Base-by-base conservation (phyloP, 2,113 vertebrate genomes). In the Podarcis raffonei region DNA sequence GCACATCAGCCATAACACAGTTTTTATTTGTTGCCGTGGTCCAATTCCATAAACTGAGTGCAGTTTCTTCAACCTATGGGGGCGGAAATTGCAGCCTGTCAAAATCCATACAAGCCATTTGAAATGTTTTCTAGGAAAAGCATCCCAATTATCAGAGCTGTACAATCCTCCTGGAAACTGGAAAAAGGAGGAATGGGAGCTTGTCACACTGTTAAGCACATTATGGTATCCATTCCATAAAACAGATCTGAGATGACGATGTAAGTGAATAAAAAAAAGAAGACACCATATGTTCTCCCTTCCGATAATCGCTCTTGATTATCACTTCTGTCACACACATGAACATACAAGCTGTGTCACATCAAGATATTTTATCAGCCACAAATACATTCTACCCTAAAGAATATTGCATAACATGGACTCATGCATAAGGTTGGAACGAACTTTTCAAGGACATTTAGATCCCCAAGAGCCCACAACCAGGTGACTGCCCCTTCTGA, bases 11-110 rank as follows among this genome's bases (percentile, higher is more conserved):
- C 83, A 99, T 92, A 66, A 93, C 32, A 48, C 92, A 94, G 59
- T 53, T 89, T 4, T 57, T 77, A 92, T 96, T 97, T 91, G 96
- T 98, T 25, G 96, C 97, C 83, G 98, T 97, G 87, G 96, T 94
- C 98, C 98, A 99, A 94, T 99, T 99, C 98, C 98, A 99, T 90
- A 99, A 95, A 76, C 93, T 97, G 90, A 99, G 8, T 81, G 98
- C 97, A 95, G 84, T 93, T 90, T 98, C 98, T 95, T 98, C 98
- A 83, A 98, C 83, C 98, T 99, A 91, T n/a, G 69, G 23, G 77
- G 5, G 84, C 87, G 91, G 42, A 27, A 9, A 53, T 76, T 30
- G 4, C 39, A 39, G 2, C 6, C 59, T 11, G 75, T 90, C 6
- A 13, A 35, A 87, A 83, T 62, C 80, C 1, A 78, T 27, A 72